Evolutionary conservation across 37 sponge, comb jelly and placozoan genomes (phyloP).

Genomic region (Crambe crambe): DNA sequence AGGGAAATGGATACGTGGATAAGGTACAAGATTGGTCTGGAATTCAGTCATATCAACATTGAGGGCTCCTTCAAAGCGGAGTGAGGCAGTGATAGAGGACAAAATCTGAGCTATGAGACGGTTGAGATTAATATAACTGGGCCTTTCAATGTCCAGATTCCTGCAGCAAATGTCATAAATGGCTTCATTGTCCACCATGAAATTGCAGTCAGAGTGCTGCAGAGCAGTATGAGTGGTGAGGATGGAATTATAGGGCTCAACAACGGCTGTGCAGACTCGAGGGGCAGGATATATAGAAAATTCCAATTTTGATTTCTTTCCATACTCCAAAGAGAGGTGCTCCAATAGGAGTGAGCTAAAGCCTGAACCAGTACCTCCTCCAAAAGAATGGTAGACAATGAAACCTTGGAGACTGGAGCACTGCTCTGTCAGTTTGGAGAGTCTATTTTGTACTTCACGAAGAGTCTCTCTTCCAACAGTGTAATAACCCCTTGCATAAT

Average conservation of each 20-base stretch:
- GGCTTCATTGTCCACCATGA: slow-evolving; percentile 98
- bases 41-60: slow-evolving; percentile 92
- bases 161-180: slow-evolving; percentile 91
- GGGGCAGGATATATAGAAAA: slow-evolving; percentile 95
- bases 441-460: slow-evolving; percentile 69
- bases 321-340: slow-evolving; percentile 90
- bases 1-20: slow-evolving; percentile 95
- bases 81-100: slow-evolving; percentile 96
- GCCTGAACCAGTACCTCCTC: slow-evolving; percentile 95
- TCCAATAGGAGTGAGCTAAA: slow-evolving; percentile 93
- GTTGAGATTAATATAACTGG: slow-evolving; percentile 79
- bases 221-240: slow-evolving; percentile 86
- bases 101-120: slow-evolving; percentile 86
- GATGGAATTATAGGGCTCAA: slow-evolving; percentile 96
- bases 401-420: slow-evolving; percentile 93
- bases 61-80: slow-evolving; percentile 92
- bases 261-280: slow-evolving; percentile 90
- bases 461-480: slow-evolving; percentile 85
- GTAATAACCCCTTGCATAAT: slow-evolving; percentile 94
- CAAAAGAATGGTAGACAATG: slow-evolving; percentile 92
- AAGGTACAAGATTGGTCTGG: slow-evolving; percentile 96
- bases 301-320: slow-evolving; percentile 94
- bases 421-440: slow-evolving; percentile 88
- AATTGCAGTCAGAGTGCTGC: slow-evolving; percentile 93
- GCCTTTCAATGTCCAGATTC: slow-evolving; percentile 86